Evolutionary conservation across 2,888 invertebrate genomes (phyloP), one percentile per base, ranked within the genome.

Genomic region (Caenorhabditis sp.): DNA sequence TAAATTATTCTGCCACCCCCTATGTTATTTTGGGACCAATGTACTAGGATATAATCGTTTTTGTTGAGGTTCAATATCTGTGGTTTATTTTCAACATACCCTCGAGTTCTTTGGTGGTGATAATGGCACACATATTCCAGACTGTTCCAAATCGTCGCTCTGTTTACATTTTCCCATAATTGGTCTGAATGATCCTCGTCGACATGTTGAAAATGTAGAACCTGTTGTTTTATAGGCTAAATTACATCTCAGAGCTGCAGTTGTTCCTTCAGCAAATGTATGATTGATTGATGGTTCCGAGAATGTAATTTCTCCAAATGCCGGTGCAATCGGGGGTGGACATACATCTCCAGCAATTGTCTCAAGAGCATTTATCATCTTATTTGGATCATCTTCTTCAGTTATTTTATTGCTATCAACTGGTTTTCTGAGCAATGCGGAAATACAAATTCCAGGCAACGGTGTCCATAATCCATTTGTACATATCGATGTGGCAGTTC

Each of bases 241-340:
- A 57, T 75, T 63, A 69, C 84, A 83, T 25, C 63, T 64, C 2
- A 84, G 72, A 3, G 77, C 80, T 10, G 80, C 83, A 1, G 74
- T 72, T 2, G 83, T 79, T 21, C 78, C 82, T 43, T 76, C 77
- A 12, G 60, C 61, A 31, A 74, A 74, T 2, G 64, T 36, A 20
- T 63, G 61, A 38, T 74, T 69, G 20, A 49, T 36, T 21, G 74
- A 74, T 52, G 54, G 49, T 1, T 53, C 36, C 10, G 74, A 74
- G 56, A 70, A 74, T 12, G 74, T 74, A 4, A 74, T 74, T 68
- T 80, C 80, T 63, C 78, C 77, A 23, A 70, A 76, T 0, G 78
- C 71, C 1, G 80, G 80, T 12, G 80, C 77, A 20, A 72, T 66
- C 21, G 78, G 80, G 7, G 72, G 66, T 1, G 76, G 70, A 59